phyloP scores from a whole-genome alignment of 2,888 invertebrate species.

The Dryobotodes eremita region DNA sequence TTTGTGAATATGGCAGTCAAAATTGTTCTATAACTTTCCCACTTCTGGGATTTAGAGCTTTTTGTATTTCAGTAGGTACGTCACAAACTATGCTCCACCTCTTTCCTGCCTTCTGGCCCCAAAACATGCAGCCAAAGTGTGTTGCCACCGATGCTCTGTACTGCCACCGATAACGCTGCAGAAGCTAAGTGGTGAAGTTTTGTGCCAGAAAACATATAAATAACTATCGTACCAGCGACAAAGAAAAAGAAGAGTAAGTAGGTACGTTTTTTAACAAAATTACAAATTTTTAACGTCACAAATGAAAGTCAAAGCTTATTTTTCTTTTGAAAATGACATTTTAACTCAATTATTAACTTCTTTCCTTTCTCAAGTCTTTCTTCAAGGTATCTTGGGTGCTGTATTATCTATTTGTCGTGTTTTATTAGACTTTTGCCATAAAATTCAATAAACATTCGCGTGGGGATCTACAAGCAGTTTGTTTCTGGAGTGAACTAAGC shows the following conservation, averaged over 20 bases:
- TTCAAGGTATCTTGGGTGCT: neutral
- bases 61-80: too few species aligned
- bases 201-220: too few species aligned
- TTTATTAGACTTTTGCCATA: slow-evolving; percentile 39
- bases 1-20: neutral
- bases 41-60: neutral
- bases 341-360: slow-evolving; percentile 16
- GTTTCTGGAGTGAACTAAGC: slow-evolving; percentile 18
- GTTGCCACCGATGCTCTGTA: too few species aligned
- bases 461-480: slow-evolving; percentile 30
- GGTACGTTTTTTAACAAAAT: neutral
- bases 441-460: slow-evolving; percentile 32
- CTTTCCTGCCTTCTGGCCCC: too few species aligned
- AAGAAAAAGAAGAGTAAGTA: too few species aligned
- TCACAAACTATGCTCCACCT: too few species aligned
- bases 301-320: neutral
- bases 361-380: neutral
- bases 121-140: too few species aligned
- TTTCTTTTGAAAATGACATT: neutral
- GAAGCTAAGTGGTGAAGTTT: too few species aligned
- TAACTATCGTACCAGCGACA: too few species aligned
- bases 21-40: neutral
- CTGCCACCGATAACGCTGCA: too few species aligned
- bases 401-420: slow-evolving; percentile 23
- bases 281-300: neutral